Evolutionary conservation across 2,888 invertebrate genomes (phyloP).

Genomic region (Standfussiana lucernea): DNA sequence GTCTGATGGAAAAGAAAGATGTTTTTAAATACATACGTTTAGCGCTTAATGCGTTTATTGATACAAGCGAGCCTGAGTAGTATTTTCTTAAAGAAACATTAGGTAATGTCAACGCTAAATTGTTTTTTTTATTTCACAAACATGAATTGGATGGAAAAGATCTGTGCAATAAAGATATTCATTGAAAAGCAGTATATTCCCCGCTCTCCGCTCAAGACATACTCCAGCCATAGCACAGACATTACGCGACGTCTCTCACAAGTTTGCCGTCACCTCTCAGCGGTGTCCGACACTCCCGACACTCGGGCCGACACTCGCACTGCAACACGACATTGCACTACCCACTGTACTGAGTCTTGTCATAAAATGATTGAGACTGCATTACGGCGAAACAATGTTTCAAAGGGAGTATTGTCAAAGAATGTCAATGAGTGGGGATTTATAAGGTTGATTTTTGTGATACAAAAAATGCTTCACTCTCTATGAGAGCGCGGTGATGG

Average conservation of each 20-base stretch:
- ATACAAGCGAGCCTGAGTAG: too few relatives aligned
- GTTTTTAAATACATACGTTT: too few relatives aligned
- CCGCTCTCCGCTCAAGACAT: slow-evolving; percentile 2
- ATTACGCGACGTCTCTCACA: slow-evolving; percentile 35
- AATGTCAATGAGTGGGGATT: background rate
- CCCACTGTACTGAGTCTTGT: background rate
- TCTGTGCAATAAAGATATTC: too few relatives aligned
- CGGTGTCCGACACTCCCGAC: slow-evolving; percentile 38
- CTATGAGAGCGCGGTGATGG: background rate
- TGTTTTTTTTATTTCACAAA: too few relatives aligned
- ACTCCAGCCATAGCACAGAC: background rate
- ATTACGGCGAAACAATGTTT: background rate
- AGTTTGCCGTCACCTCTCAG: slow-evolving; percentile 46
- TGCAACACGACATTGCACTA: slow-evolving; percentile 35
- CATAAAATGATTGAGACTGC: slow-evolving; percentile 13
- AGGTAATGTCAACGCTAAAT: too few relatives aligned
- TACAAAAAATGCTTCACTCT: background rate
- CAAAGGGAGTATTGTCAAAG: slow-evolving; percentile 8
- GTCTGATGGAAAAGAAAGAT: too few relatives aligned
- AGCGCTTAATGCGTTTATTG: too few relatives aligned
- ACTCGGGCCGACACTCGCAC: slow-evolving; percentile 18
- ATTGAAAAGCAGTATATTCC: too few relatives aligned
- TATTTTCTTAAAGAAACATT: too few relatives aligned
- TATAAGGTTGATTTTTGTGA: background rate
- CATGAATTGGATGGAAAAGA: too few relatives aligned